phyloP scores from a whole-genome alignment of 1,140 invertebrate genomes.

The Mylabris phalerata region DNA sequence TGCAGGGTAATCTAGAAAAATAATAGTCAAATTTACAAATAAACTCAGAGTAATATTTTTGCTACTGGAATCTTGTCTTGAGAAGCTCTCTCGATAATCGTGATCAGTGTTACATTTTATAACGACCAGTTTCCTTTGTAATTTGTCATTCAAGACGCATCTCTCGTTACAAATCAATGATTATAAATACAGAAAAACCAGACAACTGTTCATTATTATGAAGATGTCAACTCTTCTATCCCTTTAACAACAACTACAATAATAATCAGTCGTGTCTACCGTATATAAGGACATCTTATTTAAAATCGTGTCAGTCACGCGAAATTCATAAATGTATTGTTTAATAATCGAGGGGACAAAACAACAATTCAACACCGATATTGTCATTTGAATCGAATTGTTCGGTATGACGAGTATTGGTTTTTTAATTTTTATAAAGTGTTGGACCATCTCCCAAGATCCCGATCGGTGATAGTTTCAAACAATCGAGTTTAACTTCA shows the following conservation, averaged over 20 bases:
- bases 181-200: background rate
- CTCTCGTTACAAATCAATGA: background rate
- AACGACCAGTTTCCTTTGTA: background rate
- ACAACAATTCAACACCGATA: background rate
- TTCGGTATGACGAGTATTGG: slow-evolving; percentile 1
- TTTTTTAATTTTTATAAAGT: background rate
- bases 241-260: background rate
- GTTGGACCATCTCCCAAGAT: slow-evolving; percentile 4
- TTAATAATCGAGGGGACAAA: background rate
- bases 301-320: background rate
- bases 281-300: too few relatives aligned
- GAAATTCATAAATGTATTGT: slow-evolving; percentile 3
- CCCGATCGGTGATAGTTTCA: slow-evolving; percentile 6
- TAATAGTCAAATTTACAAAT: background rate
- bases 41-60: background rate
- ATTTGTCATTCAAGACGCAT: background rate
- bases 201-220: background rate
- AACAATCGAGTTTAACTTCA: background rate
- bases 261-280: too few relatives aligned
- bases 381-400: background rate
- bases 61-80: too few relatives aligned
- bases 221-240: slow-evolving; percentile 5
- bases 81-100: too few relatives aligned
- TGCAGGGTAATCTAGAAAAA: background rate
- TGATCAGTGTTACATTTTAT: too few relatives aligned